These are phyloP conservation scores for Atlantisia rogersi DNA, from an alignment of 2,113 vertebrate genomes.

Conservation along the genomic window DNA sequence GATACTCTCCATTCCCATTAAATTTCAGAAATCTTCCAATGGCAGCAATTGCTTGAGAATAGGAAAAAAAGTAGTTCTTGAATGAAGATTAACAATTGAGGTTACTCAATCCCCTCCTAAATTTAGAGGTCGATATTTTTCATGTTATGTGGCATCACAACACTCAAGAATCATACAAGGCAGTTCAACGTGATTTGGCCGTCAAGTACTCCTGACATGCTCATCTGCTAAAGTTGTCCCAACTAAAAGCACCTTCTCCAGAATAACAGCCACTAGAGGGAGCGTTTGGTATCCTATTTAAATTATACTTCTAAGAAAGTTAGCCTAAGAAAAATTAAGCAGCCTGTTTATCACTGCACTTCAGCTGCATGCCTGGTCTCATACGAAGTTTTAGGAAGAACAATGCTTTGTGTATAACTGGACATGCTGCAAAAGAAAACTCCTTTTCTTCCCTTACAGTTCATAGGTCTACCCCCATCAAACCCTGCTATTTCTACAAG, in stretches of 20 bases:
- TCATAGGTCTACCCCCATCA: neutral
- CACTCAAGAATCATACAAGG: neutral
- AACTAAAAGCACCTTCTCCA: neutral
- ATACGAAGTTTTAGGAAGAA: neutral
- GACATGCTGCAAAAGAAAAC: neutral
- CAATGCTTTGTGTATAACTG: neutral
- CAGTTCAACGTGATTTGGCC: neutral
- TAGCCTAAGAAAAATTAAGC: neutral
- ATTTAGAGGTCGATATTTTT: neutral
- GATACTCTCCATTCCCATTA: neutral
- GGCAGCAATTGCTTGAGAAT: neutral
- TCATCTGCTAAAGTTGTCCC: neutral
- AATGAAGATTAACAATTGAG: neutral
- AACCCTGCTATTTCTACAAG: neutral
- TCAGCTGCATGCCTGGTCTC: neutral
- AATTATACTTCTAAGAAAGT: neutral
- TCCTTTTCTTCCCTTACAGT: rapidly evolving
- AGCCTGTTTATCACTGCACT: neutral
- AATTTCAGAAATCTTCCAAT: neutral
- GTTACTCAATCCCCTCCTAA: neutral
- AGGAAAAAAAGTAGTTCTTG: neutral
- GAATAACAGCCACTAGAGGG: neutral
- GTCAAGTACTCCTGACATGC: neutral
- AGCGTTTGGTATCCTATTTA: neutral
- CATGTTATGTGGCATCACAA: neutral